Conservation (phyloP, 2,113 vertebrate species). For the Mustela lutreola region DNA sequence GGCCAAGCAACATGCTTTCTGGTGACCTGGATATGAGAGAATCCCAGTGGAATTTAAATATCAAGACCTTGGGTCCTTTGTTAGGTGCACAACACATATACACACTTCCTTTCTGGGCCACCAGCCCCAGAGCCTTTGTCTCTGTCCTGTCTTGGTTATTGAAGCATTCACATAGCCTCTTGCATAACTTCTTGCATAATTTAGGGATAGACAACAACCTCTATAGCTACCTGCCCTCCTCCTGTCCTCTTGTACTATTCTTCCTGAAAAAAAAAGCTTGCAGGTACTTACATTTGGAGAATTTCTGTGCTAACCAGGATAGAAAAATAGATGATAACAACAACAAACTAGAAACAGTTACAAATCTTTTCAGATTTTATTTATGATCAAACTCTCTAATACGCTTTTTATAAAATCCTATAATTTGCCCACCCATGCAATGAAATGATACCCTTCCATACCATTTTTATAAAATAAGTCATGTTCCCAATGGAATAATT, state of each 20-base stretch:
- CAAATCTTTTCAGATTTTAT: neutral
- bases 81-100: neutral
- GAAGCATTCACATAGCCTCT: neutral
- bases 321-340: neutral
- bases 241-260: rapidly evolving
- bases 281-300: neutral
- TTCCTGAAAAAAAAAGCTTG: neutral
- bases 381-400: neutral
- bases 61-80: neutral
- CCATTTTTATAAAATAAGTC: constrained; percentile 36
- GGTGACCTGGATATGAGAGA: neutral
- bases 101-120: neutral
- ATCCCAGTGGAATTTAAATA: neutral
- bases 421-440: neutral
- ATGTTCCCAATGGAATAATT: neutral
- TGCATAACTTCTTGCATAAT: neutral
- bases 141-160: neutral
- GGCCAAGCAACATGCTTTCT: neutral
- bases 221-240: neutral
- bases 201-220: neutral
- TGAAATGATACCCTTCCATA: neutral
- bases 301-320: neutral
- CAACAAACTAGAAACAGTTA: neutral
- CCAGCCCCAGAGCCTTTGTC: neutral
- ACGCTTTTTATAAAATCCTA: constrained; percentile 13